Percentiles rank a stretch among this genome's conserved stretches.
Evolutionary conservation across 2,888 invertebrate genomes (phyloP).

Genomic region (Mesoligia furuncula): DNA sequence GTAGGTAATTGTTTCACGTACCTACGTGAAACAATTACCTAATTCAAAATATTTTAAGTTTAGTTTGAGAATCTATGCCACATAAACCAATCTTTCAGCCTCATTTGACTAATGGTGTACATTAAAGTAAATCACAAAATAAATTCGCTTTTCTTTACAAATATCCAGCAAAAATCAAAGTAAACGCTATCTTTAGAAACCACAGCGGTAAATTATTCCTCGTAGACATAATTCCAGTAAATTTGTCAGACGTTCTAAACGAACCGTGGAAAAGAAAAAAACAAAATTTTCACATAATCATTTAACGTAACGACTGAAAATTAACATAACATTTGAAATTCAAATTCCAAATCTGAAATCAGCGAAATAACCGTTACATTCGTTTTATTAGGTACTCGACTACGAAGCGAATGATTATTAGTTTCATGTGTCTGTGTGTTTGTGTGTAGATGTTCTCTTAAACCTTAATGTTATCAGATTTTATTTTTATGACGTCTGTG

Average conservation of each 20-base stretch:
- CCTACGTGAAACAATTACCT: background rate
- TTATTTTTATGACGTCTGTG: background rate
- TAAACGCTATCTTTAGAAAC: slow-evolving; percentile 3
- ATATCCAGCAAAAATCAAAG: slow-evolving; percentile 25
- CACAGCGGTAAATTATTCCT: slow-evolving; percentile 31
- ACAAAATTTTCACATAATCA: slow-evolving; percentile 52
- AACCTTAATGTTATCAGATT: background rate
- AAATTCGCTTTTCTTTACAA: background rate
- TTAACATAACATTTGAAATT: slow-evolving; percentile 64
- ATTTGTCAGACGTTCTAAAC: slow-evolving; percentile 40
- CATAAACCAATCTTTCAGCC: background rate
- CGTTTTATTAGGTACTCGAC: slow-evolving; percentile 33
- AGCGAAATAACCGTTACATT: slow-evolving; percentile 56
- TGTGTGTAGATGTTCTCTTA: slow-evolving; percentile 12
- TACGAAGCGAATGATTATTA: slow-evolving; percentile 19
- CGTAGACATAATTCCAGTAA: slow-evolving; percentile 34
- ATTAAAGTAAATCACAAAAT: slow-evolving; percentile 10
- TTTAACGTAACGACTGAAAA: slow-evolving; percentile 60
- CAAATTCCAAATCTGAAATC: slow-evolving; percentile 65
- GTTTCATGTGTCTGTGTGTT: slow-evolving; percentile 27
- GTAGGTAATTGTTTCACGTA: no score
- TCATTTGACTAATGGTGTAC: slow-evolving; percentile 22
- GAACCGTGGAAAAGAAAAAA: slow-evolving; percentile 27
- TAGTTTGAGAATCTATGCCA: background rate
- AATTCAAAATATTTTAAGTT: background rate